phyloP scores from a whole-genome alignment of 2,888 invertebrate genomes.

The Scrobipalpa atriplicella region DNA sequence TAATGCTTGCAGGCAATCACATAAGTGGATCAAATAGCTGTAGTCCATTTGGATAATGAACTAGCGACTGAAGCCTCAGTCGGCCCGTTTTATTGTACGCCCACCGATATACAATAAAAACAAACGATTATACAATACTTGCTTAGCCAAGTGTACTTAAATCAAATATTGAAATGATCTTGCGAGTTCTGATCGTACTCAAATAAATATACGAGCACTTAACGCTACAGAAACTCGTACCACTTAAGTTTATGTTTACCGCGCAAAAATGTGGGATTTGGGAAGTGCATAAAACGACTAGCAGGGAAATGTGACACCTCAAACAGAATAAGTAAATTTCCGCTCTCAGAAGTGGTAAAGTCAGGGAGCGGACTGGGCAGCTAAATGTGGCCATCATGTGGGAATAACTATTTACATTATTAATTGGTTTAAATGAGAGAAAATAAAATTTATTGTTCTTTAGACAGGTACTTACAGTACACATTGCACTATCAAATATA shows the following conservation, averaged over 20 bases:
- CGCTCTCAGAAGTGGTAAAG: background rate
- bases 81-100: conserved; percentile 63
- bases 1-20: conserved; percentile 82
- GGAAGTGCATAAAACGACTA: conserved; percentile 14
- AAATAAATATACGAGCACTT: background rate
- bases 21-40: conserved; percentile 83
- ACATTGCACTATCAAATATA: too few relatives aligned
- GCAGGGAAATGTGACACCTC: conserved; percentile 8
- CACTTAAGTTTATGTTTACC: background rate
- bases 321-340: conserved; percentile 21
- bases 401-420: too few relatives aligned
- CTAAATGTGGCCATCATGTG: background rate
- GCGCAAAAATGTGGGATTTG: background rate
- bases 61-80: conserved; percentile 70
- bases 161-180: conserved; percentile 12
- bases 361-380: background rate
- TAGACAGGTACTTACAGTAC: too few relatives aligned
- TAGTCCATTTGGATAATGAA: conserved; percentile 83
- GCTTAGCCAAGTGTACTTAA: conserved; percentile 20
- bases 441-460: too few relatives aligned
- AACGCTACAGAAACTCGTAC: background rate
- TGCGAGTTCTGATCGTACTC: background rate
- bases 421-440: too few relatives aligned
- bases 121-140: conserved; percentile 23
- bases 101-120: conserved; percentile 28